phyloP scores from a whole-genome alignment of 1,140 invertebrate species.

The Microplitis mediator region DNA sequence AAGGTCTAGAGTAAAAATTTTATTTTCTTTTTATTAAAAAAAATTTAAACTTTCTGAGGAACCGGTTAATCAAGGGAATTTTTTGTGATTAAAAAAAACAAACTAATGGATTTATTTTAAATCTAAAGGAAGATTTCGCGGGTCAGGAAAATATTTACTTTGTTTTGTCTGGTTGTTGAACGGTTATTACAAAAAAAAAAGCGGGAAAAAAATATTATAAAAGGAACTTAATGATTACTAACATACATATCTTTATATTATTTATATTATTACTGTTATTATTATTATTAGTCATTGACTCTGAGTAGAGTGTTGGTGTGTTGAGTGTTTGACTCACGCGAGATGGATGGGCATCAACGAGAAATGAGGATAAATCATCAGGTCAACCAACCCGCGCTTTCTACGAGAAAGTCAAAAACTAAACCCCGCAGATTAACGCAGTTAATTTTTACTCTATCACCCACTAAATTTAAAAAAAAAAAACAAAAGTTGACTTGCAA shows the following conservation, averaged over 20 bases:
- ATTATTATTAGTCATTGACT: not conserved
- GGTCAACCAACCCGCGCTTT: slow-evolving; percentile 22
- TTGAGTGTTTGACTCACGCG: not conserved
- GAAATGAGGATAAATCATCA: slow-evolving; percentile 17
- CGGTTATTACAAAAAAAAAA: not conserved
- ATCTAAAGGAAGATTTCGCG: too few species aligned
- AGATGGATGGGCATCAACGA: slow-evolving; percentile 12
- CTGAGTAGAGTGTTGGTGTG: not conserved
- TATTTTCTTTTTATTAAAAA: too few species aligned
- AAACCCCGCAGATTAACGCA: not conserved
- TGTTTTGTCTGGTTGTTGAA: too few species aligned
- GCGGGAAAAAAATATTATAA: not conserved
- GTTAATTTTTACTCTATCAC: not conserved
- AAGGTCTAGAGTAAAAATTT: too few species aligned
- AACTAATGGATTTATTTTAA: too few species aligned
- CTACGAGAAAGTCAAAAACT: slow-evolving; percentile 11
- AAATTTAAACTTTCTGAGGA: too few species aligned
- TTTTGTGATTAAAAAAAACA: too few species aligned
- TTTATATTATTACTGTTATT: not conserved
- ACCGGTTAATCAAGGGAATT: too few species aligned
- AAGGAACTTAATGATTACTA: not conserved
- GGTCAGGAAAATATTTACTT: too few species aligned
- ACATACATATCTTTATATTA: not conserved
- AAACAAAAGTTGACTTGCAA: too few species aligned
- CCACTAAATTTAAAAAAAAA: too few species aligned